Evolutionary conservation across 1,140 invertebrate genomes (phyloP), one percentile per base, ranked within the genome.

Genomic region (Telenomus remus): DNA sequence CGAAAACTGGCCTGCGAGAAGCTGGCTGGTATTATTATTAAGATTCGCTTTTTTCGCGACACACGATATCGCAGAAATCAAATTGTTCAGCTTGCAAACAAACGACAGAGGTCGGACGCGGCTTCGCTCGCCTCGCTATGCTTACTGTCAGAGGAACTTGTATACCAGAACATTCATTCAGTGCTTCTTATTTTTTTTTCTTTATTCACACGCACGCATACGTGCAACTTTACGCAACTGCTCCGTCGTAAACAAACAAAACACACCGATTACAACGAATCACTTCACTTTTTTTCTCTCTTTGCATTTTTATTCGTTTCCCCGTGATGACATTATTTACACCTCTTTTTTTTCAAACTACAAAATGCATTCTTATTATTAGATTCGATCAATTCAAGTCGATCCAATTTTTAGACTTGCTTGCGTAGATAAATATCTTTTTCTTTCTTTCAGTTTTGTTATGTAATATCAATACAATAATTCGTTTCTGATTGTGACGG

Each of bases 101-200:
- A 73, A 77, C 82, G 81, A 84, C 82, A 81, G 78, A 82, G 78
- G 76, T 76, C 53, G 54, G 47, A 68, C 57, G 50, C 61, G 68
- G 73, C 63, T 55, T 79, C 77, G 75, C 80, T 81, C 66, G 39
- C 63, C 79, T 77, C 77, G 77, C 80, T 84, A 81, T 75, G 54
- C 71, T 81, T 80, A 85, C 84, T 85, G 83, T 85, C 81, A 84
- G 80, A 87, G 84, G 85, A 86, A 85, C 85, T 86, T 86, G 83
- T 84, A 86, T 85, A 87, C 84, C 84, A 83, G 79, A 82, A 82
- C 79, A 85, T 84, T 81, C 80, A 82, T 80, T 74, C 76, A 57
- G 27, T 61, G 71, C n/a, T n/a, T n/a, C n/a, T n/a, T n/a, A n/a
- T n/a, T n/a, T n/a, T n/a, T 72, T 73, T 71, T 60, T 55, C 61